Evolutionary conservation across 2,888 invertebrate genomes (phyloP).

Genomic region (Drosophila nigritarsus): DNA sequence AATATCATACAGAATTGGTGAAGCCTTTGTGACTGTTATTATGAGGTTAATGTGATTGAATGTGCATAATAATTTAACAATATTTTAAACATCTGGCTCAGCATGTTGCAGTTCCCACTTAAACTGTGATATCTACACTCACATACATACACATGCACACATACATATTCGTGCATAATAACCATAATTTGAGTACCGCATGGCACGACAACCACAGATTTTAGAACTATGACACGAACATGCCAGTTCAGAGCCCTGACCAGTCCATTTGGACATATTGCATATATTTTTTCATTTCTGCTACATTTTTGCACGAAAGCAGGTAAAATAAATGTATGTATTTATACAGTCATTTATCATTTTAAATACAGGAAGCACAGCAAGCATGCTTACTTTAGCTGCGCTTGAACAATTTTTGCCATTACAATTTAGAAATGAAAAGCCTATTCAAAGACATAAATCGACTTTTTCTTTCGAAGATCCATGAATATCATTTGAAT

Average conservation of each 20-base stretch:
- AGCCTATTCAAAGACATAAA: neutral
- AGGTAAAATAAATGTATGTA: conserved; percentile 35
- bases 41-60: neutral
- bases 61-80: neutral
- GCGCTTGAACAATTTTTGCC: conserved; percentile 1
- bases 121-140: conserved; percentile 18
- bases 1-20: neutral
- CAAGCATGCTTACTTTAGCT: neutral
- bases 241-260: conserved; percentile 33
- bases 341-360: conserved; percentile 9
- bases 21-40: neutral
- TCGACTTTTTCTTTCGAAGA: neutral
- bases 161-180: conserved; percentile 25
- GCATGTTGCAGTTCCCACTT: conserved; percentile 36
- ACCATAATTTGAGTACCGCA: conserved; percentile 50
- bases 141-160: conserved; percentile 4
- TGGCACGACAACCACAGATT: conserved; percentile 69
- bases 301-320: conserved; percentile 48
- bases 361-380: conserved; percentile 10
- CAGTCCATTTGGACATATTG: conserved; percentile 47
- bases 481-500: neutral
- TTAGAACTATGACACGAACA: conserved; percentile 72
- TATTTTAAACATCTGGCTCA: conserved; percentile 28
- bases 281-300: conserved; percentile 50
- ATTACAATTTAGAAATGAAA: neutral